Conservation (phyloP, 2,888 invertebrate species). For the Ptychoptera contaminata region DNA sequence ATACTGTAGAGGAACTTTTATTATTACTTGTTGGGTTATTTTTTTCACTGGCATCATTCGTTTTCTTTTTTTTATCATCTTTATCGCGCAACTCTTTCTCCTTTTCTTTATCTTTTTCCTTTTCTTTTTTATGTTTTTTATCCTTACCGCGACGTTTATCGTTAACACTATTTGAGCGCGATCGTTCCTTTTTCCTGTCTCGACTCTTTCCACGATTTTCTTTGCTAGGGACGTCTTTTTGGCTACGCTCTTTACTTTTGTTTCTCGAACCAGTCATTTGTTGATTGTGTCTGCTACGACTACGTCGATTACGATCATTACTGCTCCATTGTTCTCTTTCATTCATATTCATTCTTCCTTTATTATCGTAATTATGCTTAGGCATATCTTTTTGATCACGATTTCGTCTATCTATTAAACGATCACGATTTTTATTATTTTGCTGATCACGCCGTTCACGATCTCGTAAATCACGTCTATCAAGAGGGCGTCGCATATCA, state of each 20-base stretch:
- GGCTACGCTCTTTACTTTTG: slow-evolving; percentile 2
- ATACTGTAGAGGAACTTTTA: too few relatives aligned
- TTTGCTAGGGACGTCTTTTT: slow-evolving; percentile 1
- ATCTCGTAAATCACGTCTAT: slow-evolving; percentile 30
- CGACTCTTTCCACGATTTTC: not conserved
- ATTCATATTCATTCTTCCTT: not conserved
- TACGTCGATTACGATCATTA: slow-evolving; percentile 3
- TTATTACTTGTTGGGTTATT: too few relatives aligned
- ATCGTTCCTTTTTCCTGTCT: slow-evolving; percentile 6
- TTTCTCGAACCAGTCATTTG: not conserved
- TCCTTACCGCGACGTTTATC: slow-evolving; percentile 18
- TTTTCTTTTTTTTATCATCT: too few relatives aligned
- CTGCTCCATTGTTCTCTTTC: slow-evolving; percentile 3
- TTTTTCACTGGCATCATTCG: too few relatives aligned
- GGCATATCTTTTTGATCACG: not conserved
- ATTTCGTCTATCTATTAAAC: not conserved
- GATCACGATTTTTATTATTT: not conserved
- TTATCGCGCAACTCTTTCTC: slow-evolving; percentile 4
- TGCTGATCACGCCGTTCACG: slow-evolving; percentile 7
- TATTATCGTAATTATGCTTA: not conserved
- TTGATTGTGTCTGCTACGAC: not conserved
- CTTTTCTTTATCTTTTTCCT: slow-evolving; percentile 19
- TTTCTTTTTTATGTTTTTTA: slow-evolving; percentile 27
- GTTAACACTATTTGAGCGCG: slow-evolving; percentile 8
- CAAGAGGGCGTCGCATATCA: slow-evolving; percentile 1